Percentiles rank a stretch among this genome's conserved stretches.
Conservation (phyloP, 2,888 invertebrate genomes). For the Chelonus formosanus region DNA sequence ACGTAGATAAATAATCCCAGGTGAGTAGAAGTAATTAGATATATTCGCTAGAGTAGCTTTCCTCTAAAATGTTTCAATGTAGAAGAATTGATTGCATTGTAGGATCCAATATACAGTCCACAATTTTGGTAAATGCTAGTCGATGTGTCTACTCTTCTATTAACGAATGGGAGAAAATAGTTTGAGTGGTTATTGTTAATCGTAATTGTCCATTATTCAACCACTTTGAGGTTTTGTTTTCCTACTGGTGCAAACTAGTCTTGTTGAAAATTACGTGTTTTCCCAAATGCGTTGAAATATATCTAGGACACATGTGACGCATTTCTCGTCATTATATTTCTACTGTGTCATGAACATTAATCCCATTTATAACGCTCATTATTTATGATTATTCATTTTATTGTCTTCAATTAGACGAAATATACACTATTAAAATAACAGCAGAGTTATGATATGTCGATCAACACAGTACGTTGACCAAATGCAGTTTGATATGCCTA, state of each 20-base stretch:
- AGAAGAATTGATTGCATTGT: neutral
- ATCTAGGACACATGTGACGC: slow-evolving; percentile 9
- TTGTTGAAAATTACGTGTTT: neutral
- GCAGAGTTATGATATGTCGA: too few relatives aligned
- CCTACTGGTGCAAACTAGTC: neutral
- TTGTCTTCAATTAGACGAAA: too few relatives aligned
- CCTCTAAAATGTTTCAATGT: neutral
- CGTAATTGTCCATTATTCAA: slow-evolving; percentile 22
- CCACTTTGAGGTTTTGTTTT: slow-evolving; percentile 11
- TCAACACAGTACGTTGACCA: too few relatives aligned
- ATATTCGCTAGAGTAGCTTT: neutral
- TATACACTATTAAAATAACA: too few relatives aligned
- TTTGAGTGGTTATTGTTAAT: slow-evolving; percentile 12
- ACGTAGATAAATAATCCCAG: neutral
- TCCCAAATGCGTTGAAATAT: neutral
- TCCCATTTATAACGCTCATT: neutral
- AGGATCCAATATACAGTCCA: neutral
- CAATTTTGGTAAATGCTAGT: neutral
- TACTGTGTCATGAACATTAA: slow-evolving; percentile 9
- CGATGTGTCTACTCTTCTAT: neutral
- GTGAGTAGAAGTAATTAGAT: slow-evolving; percentile 7
- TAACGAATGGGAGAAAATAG: neutral
- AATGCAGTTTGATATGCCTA: too few relatives aligned
- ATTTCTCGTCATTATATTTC: slow-evolving; percentile 21
- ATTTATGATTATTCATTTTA: too few relatives aligned